Conservation (phyloP, 2,888 invertebrate genomes). For the Tortricodes alternella region DNA sequence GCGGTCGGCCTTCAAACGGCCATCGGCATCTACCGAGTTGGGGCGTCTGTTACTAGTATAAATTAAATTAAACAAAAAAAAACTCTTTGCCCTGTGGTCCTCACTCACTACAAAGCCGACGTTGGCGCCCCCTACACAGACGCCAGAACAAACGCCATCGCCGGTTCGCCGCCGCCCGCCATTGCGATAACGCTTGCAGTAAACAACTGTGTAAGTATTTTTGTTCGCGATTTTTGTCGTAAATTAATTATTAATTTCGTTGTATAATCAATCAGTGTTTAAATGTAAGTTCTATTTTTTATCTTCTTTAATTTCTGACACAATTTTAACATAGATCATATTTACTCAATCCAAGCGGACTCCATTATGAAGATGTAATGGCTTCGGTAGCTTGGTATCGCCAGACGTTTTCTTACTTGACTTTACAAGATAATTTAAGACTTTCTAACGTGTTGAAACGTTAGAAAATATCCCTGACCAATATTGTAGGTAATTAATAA, state of each 20-base stretch:
- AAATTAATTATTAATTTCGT: conserved; percentile 31
- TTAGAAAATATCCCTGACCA: neutral
- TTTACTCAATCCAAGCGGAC: conserved; percentile 58
- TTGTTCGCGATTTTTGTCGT: conserved; percentile 31
- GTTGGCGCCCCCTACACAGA: conserved; percentile 75
- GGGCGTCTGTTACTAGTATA: too few relatives aligned
- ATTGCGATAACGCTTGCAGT: conserved; percentile 66
- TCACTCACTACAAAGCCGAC: neutral
- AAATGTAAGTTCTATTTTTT: conserved; percentile 22
- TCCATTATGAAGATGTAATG: conserved; percentile 66
- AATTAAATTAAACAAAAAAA: too few relatives aligned
- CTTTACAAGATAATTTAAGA: neutral
- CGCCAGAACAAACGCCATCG: conserved; percentile 62
- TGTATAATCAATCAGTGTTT: conserved; percentile 29
- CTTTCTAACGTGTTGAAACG: neutral
- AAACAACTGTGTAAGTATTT: conserved; percentile 74
- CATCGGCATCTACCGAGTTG: too few relatives aligned
- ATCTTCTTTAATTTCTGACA: neutral
- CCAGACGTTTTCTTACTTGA: conserved; percentile 11
- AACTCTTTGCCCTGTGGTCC: too few relatives aligned
- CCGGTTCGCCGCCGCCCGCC: conserved; percentile 56
- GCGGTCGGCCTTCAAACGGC: too few relatives aligned
- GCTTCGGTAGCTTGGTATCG: conserved; percentile 31
- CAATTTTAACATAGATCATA: conserved; percentile 18
- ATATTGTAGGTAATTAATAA: neutral